Conservation (phyloP, 1,140 invertebrate species). For the Elymnias hypermnestra region DNA sequence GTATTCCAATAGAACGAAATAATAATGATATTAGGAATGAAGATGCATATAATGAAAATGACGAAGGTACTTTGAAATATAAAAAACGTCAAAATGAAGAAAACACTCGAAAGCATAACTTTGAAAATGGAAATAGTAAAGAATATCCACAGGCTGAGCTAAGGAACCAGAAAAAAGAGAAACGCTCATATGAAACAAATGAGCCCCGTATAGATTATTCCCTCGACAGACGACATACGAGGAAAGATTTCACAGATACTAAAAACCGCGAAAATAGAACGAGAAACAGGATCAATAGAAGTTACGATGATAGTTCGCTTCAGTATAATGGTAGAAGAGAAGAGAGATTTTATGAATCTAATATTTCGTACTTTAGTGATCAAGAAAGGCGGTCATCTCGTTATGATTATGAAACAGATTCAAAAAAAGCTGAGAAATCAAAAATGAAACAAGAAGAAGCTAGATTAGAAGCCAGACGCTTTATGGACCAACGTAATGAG, state of each 20-base stretch:
- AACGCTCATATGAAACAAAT: conserved; percentile 42
- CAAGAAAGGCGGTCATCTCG: conserved; percentile 74
- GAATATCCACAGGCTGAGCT: conserved; percentile 60
- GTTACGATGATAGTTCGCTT: conserved; percentile 67
- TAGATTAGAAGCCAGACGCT: conserved; percentile 63
- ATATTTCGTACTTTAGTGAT: conserved; percentile 69
- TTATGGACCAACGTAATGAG: conserved; percentile 67
- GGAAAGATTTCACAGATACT: conserved; percentile 52
- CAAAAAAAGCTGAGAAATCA: conserved; percentile 75
- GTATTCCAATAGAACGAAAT: conserved; percentile 55
- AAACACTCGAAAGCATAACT: conserved; percentile 49
- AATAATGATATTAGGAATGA: conserved; percentile 54
- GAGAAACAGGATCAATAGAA: conserved; percentile 58
- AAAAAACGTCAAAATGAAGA: conserved; percentile 67
- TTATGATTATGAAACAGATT: conserved; percentile 78
- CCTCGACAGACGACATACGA: conserved; percentile 52
- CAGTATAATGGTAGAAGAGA: conserved; percentile 66
- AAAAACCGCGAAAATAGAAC: conserved; percentile 53
- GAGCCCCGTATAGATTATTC: conserved; percentile 73
- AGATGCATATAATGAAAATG: conserved; percentile 50
- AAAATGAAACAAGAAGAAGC: conserved; percentile 73
- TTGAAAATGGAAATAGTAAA: conserved; percentile 55
- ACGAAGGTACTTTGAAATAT: conserved; percentile 71
- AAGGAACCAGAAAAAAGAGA: conserved; percentile 55
- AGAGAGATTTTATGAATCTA: conserved; percentile 74